Percentiles rank a stretch among this genome's conserved stretches.
These are phyloP conservation scores for Erythrolamprus reginae DNA, from an alignment of 2,113 vertebrate genomes.

Conservation along the genomic window DNA sequence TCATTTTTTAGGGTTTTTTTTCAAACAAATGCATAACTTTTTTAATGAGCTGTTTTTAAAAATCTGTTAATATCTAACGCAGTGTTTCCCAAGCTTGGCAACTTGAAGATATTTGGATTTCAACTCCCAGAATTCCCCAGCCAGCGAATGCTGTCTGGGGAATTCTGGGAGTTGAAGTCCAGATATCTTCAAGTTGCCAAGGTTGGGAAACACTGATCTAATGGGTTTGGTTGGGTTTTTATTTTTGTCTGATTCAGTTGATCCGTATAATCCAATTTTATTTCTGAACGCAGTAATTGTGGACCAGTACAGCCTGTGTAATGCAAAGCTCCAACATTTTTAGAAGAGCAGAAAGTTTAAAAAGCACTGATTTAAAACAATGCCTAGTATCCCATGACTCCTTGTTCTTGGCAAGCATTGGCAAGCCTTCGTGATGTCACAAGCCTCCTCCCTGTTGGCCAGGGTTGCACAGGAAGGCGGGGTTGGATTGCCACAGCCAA, in stretches of 20 bases:
- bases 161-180: no score
- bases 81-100: no score
- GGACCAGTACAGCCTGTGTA: not conserved
- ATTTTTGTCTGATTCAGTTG: not conserved
- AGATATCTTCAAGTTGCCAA: no score
- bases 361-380: not conserved
- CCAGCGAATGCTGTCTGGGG: no score
- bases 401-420: not conserved
- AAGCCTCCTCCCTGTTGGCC: not conserved
- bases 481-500: not conserved
- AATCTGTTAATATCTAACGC: no score
- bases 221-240: not conserved
- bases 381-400: not conserved
- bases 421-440: not conserved
- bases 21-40: no score
- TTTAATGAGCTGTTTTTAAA: no score
- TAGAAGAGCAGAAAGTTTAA: not conserved
- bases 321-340: not conserved
- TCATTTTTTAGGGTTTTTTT: no score
- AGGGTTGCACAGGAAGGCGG: not conserved
- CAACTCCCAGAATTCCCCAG: no score
- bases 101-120: no score
- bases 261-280: not conserved
- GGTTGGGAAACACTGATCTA: no score
- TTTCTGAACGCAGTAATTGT: not conserved